phyloP scores from a whole-genome alignment of 2,797 vertebrate species.

The Cossypha niveicapilla region DNA sequence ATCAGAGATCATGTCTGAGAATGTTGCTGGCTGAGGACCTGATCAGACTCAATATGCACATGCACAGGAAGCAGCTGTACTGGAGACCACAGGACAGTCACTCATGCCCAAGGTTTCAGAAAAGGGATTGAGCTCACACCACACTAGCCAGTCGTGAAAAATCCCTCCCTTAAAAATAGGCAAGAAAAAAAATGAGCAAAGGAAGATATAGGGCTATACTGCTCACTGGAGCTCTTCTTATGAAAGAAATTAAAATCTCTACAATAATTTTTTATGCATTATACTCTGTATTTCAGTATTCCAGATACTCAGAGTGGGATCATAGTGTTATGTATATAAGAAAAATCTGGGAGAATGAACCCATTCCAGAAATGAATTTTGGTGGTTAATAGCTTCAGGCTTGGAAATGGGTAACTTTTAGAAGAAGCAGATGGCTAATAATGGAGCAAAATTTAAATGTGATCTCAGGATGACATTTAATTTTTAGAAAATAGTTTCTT shows the following conservation, averaged over 20 bases:
- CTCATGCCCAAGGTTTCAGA: background rate
- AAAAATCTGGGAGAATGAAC: background rate
- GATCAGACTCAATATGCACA: background rate
- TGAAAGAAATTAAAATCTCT: background rate
- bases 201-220: background rate
- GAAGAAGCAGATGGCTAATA: background rate
- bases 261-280: background rate
- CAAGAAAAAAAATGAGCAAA: background rate
- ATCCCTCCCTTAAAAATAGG: background rate
- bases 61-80: background rate
- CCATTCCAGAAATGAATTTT: background rate
- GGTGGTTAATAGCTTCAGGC: background rate
- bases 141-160: background rate
- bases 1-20: background rate
- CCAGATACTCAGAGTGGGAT: background rate
- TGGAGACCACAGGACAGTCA: accelerated
- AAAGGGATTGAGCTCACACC: background rate
- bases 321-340: background rate
- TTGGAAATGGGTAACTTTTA: background rate
- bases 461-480: background rate
- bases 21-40: background rate
- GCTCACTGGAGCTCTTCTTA: background rate
- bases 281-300: background rate
- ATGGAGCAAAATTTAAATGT: background rate
- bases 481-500: background rate